Evolutionary conservation across 92 coral and sea anemone genomes (phyloP).

Genomic region (Heliopora coerulea): DNA sequence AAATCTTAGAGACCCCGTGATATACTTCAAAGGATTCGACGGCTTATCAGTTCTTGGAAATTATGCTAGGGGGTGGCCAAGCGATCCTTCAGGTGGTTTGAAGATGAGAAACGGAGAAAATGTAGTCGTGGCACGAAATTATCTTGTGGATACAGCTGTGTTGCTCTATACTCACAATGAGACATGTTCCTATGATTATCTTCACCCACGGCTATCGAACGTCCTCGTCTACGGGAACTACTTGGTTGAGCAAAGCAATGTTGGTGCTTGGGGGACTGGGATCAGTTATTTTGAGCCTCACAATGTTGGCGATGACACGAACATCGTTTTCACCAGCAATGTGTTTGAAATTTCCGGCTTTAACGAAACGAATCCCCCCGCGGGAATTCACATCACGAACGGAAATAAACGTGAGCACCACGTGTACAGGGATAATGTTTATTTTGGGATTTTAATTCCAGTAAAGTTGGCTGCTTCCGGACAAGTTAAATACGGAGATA

Average conservation of each 20-base stretch:
- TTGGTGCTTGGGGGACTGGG: conserved; percentile 21
- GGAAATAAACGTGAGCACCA: conserved; percentile 47
- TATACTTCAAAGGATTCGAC: conserved; percentile 57
- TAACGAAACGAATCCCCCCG: conserved; percentile 15
- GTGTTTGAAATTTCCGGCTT: conserved; percentile 44
- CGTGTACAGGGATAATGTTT: conserved; percentile 60
- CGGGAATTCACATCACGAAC: conserved; percentile 51
- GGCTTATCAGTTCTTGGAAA: conserved; percentile 24
- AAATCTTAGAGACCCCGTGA: conserved; percentile 47
- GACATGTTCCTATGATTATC: conserved; percentile 7
- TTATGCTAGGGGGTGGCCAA: conserved; percentile 62
- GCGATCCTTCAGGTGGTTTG: conserved; percentile 40
- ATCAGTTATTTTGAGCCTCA: conserved; percentile 54
- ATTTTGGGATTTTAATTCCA: conserved; percentile 31
- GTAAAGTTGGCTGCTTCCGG: conserved; percentile 33
- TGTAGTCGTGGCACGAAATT: conserved; percentile 50
- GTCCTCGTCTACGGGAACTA: conserved; percentile 57
- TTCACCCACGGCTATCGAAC: conserved; percentile 36
- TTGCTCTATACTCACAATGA: conserved; percentile 47
- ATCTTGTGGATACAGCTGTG: conserved; percentile 50
- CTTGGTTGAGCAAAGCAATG: conserved; percentile 38
- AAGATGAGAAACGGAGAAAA: conserved; percentile 51
- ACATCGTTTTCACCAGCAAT: conserved; percentile 40
- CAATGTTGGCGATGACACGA: conserved; percentile 39
- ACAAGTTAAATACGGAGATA: not conserved